Conservation (phyloP, 2,888 invertebrate genomes). For the Cerastis leucographa region DNA sequence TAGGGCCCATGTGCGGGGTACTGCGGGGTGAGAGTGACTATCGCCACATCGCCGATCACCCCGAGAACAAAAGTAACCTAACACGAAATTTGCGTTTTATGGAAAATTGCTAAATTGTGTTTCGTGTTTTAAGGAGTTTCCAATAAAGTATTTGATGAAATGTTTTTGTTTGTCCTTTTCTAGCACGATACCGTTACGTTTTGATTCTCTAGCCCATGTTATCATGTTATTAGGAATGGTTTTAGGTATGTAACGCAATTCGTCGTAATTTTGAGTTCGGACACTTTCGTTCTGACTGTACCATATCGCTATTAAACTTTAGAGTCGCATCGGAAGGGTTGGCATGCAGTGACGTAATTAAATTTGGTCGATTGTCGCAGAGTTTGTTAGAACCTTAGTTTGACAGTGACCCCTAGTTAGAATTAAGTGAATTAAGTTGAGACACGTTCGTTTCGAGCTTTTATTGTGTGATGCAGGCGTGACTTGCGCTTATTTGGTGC, state of each 20-base stretch:
- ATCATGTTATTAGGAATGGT: too few species aligned
- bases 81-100: too few species aligned
- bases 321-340: conserved; percentile 81
- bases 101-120: too few species aligned
- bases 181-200: too few species aligned
- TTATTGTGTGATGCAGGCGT: conserved; percentile 82
- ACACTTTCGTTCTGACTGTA: too few species aligned
- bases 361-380: conserved; percentile 88
- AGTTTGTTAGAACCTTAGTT: conserved; percentile 83
- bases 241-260: too few species aligned
- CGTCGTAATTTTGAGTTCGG: too few species aligned
- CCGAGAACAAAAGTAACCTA: too few species aligned
- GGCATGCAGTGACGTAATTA: conserved; percentile 83
- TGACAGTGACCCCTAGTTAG: conserved; percentile 84
- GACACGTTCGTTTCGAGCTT: conserved; percentile 82
- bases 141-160: too few species aligned
- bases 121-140: too few species aligned
- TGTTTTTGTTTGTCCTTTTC: too few species aligned
- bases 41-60: conserved; percentile 67
- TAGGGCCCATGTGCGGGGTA: conserved; percentile 84
- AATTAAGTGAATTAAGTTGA: conserved; percentile 87
- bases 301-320: conserved; percentile 74
- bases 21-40: conserved; percentile 61
- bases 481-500: conserved; percentile 65
- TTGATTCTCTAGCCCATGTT: too few species aligned